Conservation (phyloP, 2,888 invertebrate genomes). For the Teleogryllus oceanicus region DNA sequence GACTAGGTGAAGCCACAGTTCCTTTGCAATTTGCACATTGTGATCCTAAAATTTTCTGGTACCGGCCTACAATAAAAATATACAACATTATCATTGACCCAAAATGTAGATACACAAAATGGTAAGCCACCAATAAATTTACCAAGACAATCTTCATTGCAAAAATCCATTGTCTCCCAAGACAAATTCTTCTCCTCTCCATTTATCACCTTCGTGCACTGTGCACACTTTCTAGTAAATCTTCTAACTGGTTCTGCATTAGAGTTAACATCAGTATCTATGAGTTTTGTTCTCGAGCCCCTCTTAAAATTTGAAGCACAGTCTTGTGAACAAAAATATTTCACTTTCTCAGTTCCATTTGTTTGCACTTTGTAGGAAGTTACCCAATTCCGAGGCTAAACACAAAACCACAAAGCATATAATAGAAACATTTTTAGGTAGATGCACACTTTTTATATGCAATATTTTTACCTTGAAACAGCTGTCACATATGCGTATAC, state of each 20-base stretch:
- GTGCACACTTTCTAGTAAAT: constrained; percentile 56
- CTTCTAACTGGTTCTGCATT: constrained; percentile 56
- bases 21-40: constrained; percentile 79
- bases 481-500: too few relatives aligned
- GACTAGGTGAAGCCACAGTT: constrained; percentile 69
- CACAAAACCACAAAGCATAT: too few relatives aligned
- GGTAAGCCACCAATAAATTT: constrained; percentile 36
- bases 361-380: background rate
- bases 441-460: too few relatives aligned
- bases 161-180: constrained; percentile 94
- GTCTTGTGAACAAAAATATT: background rate
- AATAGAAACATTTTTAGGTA: too few relatives aligned
- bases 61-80: constrained; percentile 51
- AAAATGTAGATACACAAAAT: background rate
- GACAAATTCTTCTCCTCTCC: constrained; percentile 64
- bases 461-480: too few relatives aligned
- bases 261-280: constrained; percentile 41
- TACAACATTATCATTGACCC: background rate
- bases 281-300: background rate
- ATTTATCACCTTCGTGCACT: constrained; percentile 53
- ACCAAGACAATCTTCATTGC: constrained; percentile 81
- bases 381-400: too few relatives aligned
- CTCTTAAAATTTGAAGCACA: background rate
- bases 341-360: background rate
- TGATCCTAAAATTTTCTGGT: constrained; percentile 70